These are phyloP conservation scores for Odontamblyopus lacepedii DNA, from an alignment of 2,797 vertebrate species.

Conservation along the genomic window DNA sequence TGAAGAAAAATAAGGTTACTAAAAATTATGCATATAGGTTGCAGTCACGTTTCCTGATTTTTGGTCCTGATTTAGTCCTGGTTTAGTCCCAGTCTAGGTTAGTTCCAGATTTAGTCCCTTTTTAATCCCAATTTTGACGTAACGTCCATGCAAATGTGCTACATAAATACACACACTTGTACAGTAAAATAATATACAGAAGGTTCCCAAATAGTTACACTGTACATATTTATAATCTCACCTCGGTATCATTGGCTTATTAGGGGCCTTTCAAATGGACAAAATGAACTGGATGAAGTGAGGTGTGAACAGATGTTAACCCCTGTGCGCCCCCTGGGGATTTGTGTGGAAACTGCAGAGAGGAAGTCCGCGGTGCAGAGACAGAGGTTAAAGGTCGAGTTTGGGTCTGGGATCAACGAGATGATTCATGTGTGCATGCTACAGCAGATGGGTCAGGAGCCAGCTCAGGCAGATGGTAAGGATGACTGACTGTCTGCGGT, in stretches of 20 bases:
- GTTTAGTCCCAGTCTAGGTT: background rate
- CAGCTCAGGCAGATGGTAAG: slow-evolving; percentile 64
- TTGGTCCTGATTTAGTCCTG: background rate
- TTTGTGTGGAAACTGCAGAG: slow-evolving; percentile 23
- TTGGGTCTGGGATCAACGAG: slow-evolving; percentile 58
- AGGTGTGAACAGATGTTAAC: slow-evolving; percentile 46
- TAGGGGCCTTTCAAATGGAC: background rate
- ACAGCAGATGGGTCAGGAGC: slow-evolving; percentile 66
- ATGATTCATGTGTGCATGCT: slow-evolving; percentile 62
- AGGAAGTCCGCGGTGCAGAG: slow-evolving; percentile 47
- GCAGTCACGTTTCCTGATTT: background rate
- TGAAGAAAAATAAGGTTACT: background rate
- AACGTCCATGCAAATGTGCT: too few species aligned
- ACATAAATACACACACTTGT: background rate
- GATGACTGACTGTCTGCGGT: slow-evolving; percentile 59
- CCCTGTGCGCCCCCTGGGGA: slow-evolving; percentile 23
- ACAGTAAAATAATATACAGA: background rate
- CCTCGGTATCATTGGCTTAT: background rate
- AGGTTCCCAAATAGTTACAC: background rate
- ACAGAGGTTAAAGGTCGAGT: slow-evolving; percentile 46
- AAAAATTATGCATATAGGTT: too few species aligned
- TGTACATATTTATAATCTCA: background rate
- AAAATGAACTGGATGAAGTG: background rate
- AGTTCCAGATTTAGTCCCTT: background rate
- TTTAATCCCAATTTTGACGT: background rate